Evolutionary conservation across 2,888 invertebrate genomes (phyloP), one percentile per base, ranked within the genome.

Genomic region (Melieria omissa): DNA sequence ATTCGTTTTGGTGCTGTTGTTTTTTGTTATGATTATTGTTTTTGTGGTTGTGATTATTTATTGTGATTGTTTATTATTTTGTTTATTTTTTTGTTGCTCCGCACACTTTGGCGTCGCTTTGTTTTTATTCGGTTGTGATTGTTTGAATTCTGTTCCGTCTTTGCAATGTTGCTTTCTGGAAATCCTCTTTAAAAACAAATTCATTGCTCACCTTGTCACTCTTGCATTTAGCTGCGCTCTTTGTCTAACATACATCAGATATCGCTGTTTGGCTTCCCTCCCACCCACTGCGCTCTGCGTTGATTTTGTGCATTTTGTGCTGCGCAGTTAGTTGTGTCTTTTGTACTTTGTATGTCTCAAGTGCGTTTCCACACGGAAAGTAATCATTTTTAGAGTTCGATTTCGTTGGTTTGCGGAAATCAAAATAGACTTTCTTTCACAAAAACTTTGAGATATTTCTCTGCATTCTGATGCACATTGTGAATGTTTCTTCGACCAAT

Each of bases 11-110:
- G 10, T 58, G 16, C 10, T 14, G 5, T 6, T 41, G 12, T 58
- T 44, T 54, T 65, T 46, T 47, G 10, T 52, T 65, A n/a, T 65
- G 54, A 54, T 65, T 62, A 45, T 8, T 62, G 6, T 62, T 16
- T 65, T 65, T 16, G 29, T 29, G 14, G n/a, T 64, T 64, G 47
- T 44, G 6, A 14, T 47, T 47, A 14, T 29, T 29, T 49, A 49
- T 49, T 52, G 12, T 14, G 5, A n/a, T 52, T 9, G 14, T 52
- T 52, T 14, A 14, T 52, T 64, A 47, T 64, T 46, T 49, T 64
- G 16, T 64, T 64, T 64, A 49, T 58, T 12, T 14, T 58, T 7
- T 58, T 16, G 16, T 58, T 58, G 10, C 6, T 5, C 29, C 4
- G 61, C 14, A 5, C 44, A 29, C 29, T 29, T 29, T 29, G 29